Conservation (phyloP, 2,113 vertebrate species). For the Chionomys nivalis region DNA sequence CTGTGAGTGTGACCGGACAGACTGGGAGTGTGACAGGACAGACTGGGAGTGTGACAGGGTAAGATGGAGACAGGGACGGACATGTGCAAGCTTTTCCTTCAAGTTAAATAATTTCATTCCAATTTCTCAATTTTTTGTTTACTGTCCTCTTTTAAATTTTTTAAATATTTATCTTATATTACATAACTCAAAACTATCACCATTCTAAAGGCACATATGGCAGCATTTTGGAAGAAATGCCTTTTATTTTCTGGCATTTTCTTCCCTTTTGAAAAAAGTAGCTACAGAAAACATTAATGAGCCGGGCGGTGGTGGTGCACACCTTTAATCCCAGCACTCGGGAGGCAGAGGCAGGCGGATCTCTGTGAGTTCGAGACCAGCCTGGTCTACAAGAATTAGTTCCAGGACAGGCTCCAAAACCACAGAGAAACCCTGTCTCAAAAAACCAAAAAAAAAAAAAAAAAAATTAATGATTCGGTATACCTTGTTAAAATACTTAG, state of each 20-base stretch:
- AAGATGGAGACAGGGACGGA: background rate
- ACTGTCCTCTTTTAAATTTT: slow-evolving; percentile 35
- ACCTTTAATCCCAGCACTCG: no score
- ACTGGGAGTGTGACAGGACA: background rate
- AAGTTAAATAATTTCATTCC: slow-evolving; percentile 16
- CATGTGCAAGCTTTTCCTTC: background rate
- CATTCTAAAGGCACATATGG: background rate
- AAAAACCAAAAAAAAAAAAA: no score
- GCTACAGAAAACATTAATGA: background rate
- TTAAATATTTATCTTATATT: slow-evolving; percentile 49
- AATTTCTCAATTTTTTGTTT: slow-evolving; percentile 32
- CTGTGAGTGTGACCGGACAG: no score
- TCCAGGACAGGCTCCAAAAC: no score
- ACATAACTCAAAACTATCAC: slow-evolving; percentile 7
- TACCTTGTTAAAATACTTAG: background rate
- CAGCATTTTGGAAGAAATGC: background rate
- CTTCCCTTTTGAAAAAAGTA: background rate
- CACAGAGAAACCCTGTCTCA: no score
- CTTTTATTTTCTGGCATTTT: background rate
- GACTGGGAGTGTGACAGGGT: background rate
- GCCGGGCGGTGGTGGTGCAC: no score
- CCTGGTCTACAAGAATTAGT: no score
- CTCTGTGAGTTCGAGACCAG: no score
- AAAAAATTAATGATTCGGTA: background rate
- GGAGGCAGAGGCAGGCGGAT: no score